These are phyloP conservation scores for Anseranas semipalmata DNA, from an alignment of 2,113 vertebrate genomes.

Conservation along the genomic window DNA sequence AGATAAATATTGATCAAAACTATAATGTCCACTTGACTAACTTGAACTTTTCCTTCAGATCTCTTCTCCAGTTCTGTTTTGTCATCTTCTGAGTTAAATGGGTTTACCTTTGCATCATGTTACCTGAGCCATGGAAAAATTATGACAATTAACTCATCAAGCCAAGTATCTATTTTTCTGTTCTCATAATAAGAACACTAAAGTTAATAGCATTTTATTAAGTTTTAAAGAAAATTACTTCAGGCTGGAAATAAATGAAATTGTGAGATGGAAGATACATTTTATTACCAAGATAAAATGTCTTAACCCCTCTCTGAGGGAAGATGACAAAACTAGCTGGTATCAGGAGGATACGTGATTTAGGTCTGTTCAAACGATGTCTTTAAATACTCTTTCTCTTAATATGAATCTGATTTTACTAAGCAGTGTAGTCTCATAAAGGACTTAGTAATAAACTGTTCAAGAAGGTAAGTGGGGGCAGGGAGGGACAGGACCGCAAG, in stretches of 20 bases:
- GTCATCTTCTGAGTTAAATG: fast-evolving
- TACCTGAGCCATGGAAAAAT: background rate
- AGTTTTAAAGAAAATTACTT: background rate
- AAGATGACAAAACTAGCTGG: background rate
- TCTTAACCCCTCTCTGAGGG: background rate
- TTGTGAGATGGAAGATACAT: background rate
- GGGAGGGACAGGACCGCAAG: background rate
- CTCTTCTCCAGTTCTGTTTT: fast-evolving
- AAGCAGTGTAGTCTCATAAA: background rate
- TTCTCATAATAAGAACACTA: background rate
- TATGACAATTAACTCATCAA: background rate
- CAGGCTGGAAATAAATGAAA: background rate
- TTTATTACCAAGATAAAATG: background rate
- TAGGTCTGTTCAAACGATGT: background rate
- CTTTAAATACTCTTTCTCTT: background rate
- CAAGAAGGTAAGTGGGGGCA: background rate
- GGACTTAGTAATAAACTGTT: background rate
- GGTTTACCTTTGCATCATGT: background rate
- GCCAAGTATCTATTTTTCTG: background rate
- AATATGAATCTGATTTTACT: background rate
- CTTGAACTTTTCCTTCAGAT: background rate
- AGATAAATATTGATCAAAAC: background rate
- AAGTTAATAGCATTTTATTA: background rate
- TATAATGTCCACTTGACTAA: background rate
- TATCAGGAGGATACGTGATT: background rate